These are phyloP conservation scores for Magallana nippona DNA, from an alignment of 2,888 invertebrate species.

Conservation along the genomic window DNA sequence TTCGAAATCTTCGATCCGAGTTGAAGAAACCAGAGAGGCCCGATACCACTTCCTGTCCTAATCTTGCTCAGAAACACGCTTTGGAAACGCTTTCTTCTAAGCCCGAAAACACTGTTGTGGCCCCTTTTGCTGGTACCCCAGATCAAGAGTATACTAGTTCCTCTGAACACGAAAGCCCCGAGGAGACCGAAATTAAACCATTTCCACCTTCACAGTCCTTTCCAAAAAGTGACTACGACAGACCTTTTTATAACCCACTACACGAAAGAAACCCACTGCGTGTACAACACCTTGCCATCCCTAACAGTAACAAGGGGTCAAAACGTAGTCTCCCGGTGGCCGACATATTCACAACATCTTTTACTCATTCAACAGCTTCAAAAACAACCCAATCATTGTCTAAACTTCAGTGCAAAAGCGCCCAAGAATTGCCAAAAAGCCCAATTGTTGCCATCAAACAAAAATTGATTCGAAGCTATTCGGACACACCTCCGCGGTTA, in stretches of 20 bases:
- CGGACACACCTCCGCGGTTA: slow-evolving; percentile 45
- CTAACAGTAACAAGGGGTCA: neutral
- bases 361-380: slow-evolving; percentile 56
- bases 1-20: slow-evolving; percentile 22
- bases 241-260: neutral
- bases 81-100: neutral
- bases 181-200: slow-evolving; percentile 15
- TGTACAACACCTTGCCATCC: slow-evolving; percentile 38
- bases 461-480: slow-evolving; percentile 43
- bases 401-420: slow-evolving; percentile 50
- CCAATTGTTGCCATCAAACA: slow-evolving; percentile 39
- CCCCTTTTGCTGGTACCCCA: neutral
- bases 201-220: neutral
- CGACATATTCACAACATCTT: slow-evolving; percentile 63
- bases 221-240: neutral
- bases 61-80: neutral
- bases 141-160: neutral
- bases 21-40: neutral
- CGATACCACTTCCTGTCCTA: slow-evolving; percentile 15
- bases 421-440: slow-evolving; percentile 49
- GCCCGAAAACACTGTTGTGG: slow-evolving; percentile 13
- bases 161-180: neutral
- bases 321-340: slow-evolving; percentile 4
- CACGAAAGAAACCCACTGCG: neutral
- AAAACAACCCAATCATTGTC: slow-evolving; percentile 17